Conservation (phyloP, 1,140 invertebrate species). For the Dufourea novaeangliae region DNA sequence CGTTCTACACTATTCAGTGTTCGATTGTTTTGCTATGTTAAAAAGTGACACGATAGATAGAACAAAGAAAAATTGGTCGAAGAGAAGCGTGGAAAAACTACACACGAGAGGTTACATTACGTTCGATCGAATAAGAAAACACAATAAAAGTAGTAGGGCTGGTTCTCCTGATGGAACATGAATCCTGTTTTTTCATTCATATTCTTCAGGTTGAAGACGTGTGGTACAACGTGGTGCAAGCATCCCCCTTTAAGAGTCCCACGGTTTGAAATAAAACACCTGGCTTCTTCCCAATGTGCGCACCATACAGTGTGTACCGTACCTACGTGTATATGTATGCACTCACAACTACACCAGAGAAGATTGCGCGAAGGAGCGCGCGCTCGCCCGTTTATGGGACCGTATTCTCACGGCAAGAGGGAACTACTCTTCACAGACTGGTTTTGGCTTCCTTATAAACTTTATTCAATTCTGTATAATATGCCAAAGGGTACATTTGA, state of each 20-base stretch:
- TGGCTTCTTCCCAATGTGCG: constrained; percentile 68
- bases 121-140: constrained; percentile 74
- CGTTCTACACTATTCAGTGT: neutral
- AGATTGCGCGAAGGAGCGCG: constrained; percentile 38
- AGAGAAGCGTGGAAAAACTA: constrained; percentile 27
- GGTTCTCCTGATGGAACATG: constrained; percentile 67
- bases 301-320: constrained; percentile 39
- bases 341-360: constrained; percentile 40
- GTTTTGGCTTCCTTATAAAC: constrained; percentile 79
- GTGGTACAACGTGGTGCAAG: constrained; percentile 68
- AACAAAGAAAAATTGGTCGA: constrained; percentile 47
- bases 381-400: neutral
- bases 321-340: constrained; percentile 27
- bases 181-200: constrained; percentile 80
- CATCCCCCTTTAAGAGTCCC: constrained; percentile 78
- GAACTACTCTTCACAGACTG: constrained; percentile 67
- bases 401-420: constrained; percentile 57
- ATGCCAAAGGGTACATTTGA: constrained; percentile 74
- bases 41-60: neutral
- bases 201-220: constrained; percentile 61
- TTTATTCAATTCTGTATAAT: constrained; percentile 81
- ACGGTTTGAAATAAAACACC: constrained; percentile 79
- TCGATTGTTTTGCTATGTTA: neutral
- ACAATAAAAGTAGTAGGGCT: constrained; percentile 73
- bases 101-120: constrained; percentile 65